Evolutionary conservation across 2,888 invertebrate genomes (phyloP), one percentile per base, ranked within the genome.

Genomic region (Synergus laeviventris): DNA sequence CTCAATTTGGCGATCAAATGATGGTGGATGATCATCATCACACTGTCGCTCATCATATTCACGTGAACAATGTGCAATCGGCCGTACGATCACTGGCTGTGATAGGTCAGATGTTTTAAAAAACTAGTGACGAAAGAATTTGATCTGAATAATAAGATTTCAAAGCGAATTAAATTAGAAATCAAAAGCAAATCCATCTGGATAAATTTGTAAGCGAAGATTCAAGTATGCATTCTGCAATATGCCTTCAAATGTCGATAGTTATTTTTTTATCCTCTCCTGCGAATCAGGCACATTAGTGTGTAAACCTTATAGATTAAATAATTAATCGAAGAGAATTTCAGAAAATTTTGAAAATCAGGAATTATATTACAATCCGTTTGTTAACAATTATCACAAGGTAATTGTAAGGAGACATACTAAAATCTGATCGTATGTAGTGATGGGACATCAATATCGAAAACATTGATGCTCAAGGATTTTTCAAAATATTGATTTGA

Each of bases 41-140:
- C 76, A 79, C 83, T 5, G 84, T 88, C 38, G 81, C 87, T 21
- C 88, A 89, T 81, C 89, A 90, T 75, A 89, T 91, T 82, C 90
- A 90, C 76, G 89, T 90, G 36, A 90, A 88, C 78, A 89, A 90
- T 81, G 86, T 90, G 66, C 89, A 89, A 80, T 87, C 89, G 39
- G 88, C 88, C 9, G 90, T 90, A 36, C 84, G 90, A 61, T 89
- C 91, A 18, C 88, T 90, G 74, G 87, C 90, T 80, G 90, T 91
- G 78, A 89, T 91, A 84, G 89, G 89, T 45, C 90, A 89, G 76
- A 90, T 90, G 84, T 91, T 88, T 77, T 90, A 84, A 88, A n/a
- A 61, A 38, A 61, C 62, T 38, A 73, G 7, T 73, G 45, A 18
- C 11, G n/a, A n/a, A 36, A 36, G n/a, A 62, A 21, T 64, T 42